Conservation (phyloP, 2,113 vertebrate species). For the Psettodes erumei region DNA sequence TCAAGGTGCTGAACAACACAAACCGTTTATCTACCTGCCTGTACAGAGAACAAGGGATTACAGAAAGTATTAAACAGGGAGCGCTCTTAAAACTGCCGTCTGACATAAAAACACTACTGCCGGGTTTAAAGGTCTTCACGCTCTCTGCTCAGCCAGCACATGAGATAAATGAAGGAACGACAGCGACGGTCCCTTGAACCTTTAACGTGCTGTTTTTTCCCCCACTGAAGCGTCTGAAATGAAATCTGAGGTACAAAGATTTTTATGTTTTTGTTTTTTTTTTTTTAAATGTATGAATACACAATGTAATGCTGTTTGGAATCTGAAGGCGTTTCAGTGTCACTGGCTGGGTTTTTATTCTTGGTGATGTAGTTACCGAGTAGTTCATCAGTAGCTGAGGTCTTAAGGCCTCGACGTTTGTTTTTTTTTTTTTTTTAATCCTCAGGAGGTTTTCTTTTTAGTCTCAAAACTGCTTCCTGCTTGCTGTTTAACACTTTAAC, state of each 20-base stretch:
- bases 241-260: neutral
- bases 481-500: neutral
- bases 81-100: neutral
- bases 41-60: conserved; percentile 21
- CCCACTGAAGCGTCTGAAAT: conserved; percentile 1
- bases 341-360: neutral
- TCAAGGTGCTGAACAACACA: conserved; percentile 29
- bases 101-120: conserved; percentile 58
- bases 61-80: conserved; percentile 10
- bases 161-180: conserved; percentile 31
- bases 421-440: conserved; percentile 11
- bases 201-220: conserved; percentile 12
- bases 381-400: neutral
- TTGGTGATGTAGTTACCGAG: neutral
- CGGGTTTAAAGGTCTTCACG: neutral
- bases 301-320: neutral
- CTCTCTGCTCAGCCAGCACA: neutral
- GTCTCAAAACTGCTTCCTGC: conserved; percentile 12
- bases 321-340: neutral
- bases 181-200: neutral
- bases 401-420: neutral
- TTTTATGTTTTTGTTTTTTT: too few relatives aligned
- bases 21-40: conserved; percentile 7
- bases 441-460: conserved; percentile 28
- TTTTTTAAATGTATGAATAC: neutral